Percentiles rank a stretch among this genome's conserved stretches.
Evolutionary conservation across 1,140 invertebrate species (phyloP).

Genomic region (Rhizoglyphus robini): DNA sequence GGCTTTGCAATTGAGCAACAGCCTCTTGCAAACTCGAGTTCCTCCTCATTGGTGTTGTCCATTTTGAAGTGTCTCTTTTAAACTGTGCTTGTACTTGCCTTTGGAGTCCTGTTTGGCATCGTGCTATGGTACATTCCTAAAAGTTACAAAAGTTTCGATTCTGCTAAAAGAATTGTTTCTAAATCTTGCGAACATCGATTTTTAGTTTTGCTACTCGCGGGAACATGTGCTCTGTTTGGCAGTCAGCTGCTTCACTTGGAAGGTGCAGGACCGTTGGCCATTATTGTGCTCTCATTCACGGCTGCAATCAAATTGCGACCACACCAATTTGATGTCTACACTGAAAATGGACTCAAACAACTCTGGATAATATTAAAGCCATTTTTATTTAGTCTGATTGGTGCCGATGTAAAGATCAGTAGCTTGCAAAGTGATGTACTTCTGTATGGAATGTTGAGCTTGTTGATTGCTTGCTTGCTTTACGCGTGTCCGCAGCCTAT

Average conservation of each 20-base stretch:
- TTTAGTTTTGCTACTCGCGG: background rate
- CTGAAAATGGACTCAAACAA: slow-evolving; percentile 64
- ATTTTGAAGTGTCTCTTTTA: slow-evolving; percentile 35
- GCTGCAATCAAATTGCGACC: slow-evolving; percentile 39
- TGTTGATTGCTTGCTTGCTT: slow-evolving; percentile 41
- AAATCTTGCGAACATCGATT: background rate
- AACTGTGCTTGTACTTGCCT: slow-evolving; percentile 29
- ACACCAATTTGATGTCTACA: slow-evolving; percentile 35
- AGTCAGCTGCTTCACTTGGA: background rate
- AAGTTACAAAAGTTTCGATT: background rate
- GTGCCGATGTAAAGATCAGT: slow-evolving; percentile 53
- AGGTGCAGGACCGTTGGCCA: slow-evolving; percentile 53
- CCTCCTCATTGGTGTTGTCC: slow-evolving; percentile 29
- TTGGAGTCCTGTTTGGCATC: slow-evolving; percentile 28
- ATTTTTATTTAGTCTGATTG: slow-evolving; percentile 75
- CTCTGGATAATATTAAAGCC: slow-evolving; percentile 91
- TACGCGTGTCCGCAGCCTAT: slow-evolving; percentile 45
- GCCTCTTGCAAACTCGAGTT: no score
- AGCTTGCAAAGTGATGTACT: slow-evolving; percentile 30
- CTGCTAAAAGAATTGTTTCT: no score
- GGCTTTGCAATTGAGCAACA: slow-evolving; percentile 33
- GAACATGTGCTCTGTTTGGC: background rate
- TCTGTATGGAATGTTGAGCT: slow-evolving; percentile 27
- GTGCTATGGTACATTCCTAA: slow-evolving; percentile 26
- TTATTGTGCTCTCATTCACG: slow-evolving; percentile 68